phyloP scores from a whole-genome alignment of 2,888 invertebrate genomes.

The Malthinus seriepunctatus region DNA sequence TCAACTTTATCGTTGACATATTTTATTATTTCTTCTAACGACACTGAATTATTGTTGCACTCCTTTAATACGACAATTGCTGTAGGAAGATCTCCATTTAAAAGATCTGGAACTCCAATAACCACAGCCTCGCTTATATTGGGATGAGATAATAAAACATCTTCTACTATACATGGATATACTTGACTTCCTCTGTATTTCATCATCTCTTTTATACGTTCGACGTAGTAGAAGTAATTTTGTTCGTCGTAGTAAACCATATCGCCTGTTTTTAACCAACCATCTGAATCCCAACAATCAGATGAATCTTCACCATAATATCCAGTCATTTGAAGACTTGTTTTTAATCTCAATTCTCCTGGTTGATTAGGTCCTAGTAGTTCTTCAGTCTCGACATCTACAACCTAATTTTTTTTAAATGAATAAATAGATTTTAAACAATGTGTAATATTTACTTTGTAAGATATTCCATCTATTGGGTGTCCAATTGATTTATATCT shows the following conservation, averaged over 20 bases:
- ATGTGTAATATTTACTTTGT: conserved; percentile 42
- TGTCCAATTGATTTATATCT: neutral
- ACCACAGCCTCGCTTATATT: conserved; percentile 78
- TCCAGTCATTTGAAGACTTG: conserved; percentile 45
- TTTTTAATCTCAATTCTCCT: conserved; percentile 60
- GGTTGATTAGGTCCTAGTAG: conserved; percentile 54
- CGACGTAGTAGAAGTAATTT: conserved; percentile 54
- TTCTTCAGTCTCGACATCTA: conserved; percentile 54
- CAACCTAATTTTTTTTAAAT: conserved; percentile 47
- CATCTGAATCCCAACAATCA: conserved; percentile 50
- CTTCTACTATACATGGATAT: conserved; percentile 81
- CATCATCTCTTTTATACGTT: conserved; percentile 56
- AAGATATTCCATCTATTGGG: conserved; percentile 24
- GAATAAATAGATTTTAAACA: neutral
- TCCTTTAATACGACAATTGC: conserved; percentile 41
- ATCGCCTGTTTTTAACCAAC: conserved; percentile 58
- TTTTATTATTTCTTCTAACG: conserved; percentile 16
- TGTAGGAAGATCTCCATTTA: conserved; percentile 71
- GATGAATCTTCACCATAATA: conserved; percentile 56
- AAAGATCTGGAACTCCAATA: conserved; percentile 70
- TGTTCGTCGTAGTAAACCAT: conserved; percentile 55
- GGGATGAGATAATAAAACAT: conserved; percentile 68
- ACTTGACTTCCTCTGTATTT: conserved; percentile 57
- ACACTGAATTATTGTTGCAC: too few species aligned
- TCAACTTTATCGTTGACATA: conserved; percentile 32